Evolutionary conservation across 2,113 vertebrate species (phyloP).

Genomic region (Pelobates fuscus): DNA sequence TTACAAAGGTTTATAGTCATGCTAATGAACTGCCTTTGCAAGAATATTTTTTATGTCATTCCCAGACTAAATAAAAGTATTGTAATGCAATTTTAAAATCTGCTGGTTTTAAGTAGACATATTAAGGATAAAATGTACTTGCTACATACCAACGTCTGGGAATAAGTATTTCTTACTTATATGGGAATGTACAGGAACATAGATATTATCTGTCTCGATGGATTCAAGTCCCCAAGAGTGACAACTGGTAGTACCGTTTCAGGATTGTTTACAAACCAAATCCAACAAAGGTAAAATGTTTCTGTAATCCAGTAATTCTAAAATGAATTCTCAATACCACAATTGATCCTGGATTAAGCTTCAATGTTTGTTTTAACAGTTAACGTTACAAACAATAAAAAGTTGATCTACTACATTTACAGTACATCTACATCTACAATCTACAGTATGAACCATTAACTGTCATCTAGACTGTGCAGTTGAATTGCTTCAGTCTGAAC

Average conservation of each 20-base stretch:
- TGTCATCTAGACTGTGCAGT: no score
- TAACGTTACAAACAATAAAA: no score
- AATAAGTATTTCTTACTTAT: not conserved
- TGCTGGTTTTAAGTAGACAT: constrained; percentile 10
- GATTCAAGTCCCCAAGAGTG: not conserved
- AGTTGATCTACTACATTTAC: no score
- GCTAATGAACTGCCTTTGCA: constrained; percentile 42
- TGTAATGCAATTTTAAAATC: constrained; percentile 28
- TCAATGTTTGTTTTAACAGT: no score
- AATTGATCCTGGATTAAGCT: no score
- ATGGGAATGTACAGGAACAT: no score
- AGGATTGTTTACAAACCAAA: not conserved
- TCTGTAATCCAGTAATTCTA: no score
- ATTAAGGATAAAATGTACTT: not conserved
- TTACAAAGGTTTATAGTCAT: constrained; percentile 42
- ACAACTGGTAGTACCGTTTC: not conserved
- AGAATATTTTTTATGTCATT: constrained; percentile 44
- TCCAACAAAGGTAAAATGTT: no score
- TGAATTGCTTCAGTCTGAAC: no score
- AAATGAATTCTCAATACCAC: no score
- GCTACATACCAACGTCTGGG: not conserved
- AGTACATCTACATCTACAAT: no score
- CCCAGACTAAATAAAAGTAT: constrained; percentile 42
- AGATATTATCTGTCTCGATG: not conserved
- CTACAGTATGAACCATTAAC: no score